phyloP scores from a whole-genome alignment of 2,797 vertebrate genomes.

The Chaetodon trifasciatus region DNA sequence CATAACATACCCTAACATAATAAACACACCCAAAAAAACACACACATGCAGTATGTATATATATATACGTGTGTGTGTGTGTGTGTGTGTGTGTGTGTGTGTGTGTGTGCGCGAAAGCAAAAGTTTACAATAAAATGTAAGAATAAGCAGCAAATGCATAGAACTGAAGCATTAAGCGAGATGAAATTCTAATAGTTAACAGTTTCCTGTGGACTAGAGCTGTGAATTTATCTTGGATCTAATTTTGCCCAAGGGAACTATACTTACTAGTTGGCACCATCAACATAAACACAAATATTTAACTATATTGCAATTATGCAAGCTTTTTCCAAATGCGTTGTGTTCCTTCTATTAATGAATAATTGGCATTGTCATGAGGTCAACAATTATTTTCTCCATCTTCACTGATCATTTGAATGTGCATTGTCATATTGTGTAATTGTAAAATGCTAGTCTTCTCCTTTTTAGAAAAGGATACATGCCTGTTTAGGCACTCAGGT shows the following conservation, averaged over 20 bases:
- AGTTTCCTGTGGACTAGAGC: not conserved
- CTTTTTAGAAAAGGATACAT: conserved; percentile 53
- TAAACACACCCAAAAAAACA: no score
- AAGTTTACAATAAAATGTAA: not conserved
- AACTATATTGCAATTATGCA: no score
- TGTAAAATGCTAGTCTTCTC: conserved; percentile 7
- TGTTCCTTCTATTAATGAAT: no score
- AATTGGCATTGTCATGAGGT: no score
- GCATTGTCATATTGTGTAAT: conserved; percentile 33
- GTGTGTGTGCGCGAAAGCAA: not conserved
- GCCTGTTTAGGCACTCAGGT: not conserved
- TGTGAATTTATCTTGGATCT: not conserved
- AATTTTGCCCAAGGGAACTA: not conserved
- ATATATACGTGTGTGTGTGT: no score
- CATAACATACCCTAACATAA: no score
- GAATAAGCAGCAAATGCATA: no score
- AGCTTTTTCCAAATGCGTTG: no score
- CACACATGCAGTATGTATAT: not conserved
- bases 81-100: no score
- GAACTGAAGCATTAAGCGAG: not conserved
- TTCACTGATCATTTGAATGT: conserved; percentile 35
- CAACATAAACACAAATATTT: no score
- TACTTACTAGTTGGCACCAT: no score
- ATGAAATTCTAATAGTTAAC: not conserved
- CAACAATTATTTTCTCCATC: not conserved